These are phyloP conservation scores for Zaprionus ornatus DNA, from an alignment of 1,140 invertebrate genomes.

Conservation along the genomic window DNA sequence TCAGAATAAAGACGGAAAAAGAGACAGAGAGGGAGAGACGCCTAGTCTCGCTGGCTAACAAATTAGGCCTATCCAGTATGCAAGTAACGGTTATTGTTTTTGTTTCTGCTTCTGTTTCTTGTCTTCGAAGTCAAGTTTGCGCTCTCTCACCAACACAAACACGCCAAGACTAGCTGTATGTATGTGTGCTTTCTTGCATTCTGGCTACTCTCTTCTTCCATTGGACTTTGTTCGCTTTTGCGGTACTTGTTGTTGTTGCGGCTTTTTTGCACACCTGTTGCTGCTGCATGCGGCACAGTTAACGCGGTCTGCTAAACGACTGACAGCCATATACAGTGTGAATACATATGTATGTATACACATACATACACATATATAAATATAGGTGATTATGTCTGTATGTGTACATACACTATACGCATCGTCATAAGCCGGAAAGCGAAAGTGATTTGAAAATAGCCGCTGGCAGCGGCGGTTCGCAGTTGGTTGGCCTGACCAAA, in stretches of 20 bases:
- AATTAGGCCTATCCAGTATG: slow-evolving; percentile 63
- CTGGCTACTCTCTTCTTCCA: slow-evolving; percentile 14
- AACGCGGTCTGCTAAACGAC: slow-evolving; percentile 39
- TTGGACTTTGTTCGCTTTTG: slow-evolving; percentile 18
- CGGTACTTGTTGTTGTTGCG: slow-evolving; percentile 20
- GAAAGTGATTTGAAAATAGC: slow-evolving; percentile 71
- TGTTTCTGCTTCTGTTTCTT: slow-evolving; percentile 16
- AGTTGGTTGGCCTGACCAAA: slow-evolving; percentile 44
- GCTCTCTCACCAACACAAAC: slow-evolving; percentile 19
- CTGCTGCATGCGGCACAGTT: slow-evolving; percentile 66
- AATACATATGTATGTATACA: neutral
- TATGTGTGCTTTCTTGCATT: slow-evolving; percentile 3
- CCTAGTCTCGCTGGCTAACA: slow-evolving; percentile 35
- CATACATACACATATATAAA: neutral
- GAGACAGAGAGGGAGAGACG: neutral
- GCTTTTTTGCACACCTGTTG: slow-evolving; percentile 38
- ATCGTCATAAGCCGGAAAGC: slow-evolving; percentile 59
- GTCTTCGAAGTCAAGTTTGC: slow-evolving; percentile 38
- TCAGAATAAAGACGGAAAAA: neutral
- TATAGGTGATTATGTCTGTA: neutral
- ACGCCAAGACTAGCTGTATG: neutral
- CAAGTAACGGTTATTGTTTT: slow-evolving; percentile 63
- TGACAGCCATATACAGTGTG: slow-evolving; percentile 2
- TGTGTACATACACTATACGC: slow-evolving; percentile 2
- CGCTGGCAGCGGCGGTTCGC: slow-evolving; percentile 9